Evolutionary conservation across 2,113 vertebrate species (phyloP).

Genomic region (Pholis gunnellus): DNA sequence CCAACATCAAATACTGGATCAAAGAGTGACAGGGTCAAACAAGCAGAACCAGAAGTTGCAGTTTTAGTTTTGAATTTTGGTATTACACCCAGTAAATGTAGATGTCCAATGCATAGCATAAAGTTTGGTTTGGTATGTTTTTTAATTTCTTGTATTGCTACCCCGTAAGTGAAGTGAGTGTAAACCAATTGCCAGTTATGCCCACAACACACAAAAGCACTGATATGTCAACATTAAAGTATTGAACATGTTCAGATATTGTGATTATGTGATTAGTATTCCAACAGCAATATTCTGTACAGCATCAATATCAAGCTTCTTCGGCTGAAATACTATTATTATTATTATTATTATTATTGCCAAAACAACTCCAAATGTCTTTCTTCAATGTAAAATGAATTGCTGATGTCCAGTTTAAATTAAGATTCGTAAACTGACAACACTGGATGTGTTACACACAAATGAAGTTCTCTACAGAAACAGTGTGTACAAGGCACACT

Average conservation of each 20-base stretch:
- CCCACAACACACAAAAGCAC: constrained; percentile 58
- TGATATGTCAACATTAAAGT: constrained; percentile 72
- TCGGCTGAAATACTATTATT: constrained; percentile 54
- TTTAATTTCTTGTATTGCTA: constrained; percentile 72
- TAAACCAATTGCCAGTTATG: constrained; percentile 63
- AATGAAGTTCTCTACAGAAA: constrained; percentile 61
- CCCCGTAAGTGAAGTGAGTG: constrained; percentile 45
- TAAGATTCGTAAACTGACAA: constrained; percentile 32
- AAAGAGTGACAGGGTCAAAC: constrained; percentile 53
- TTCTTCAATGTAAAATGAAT: constrained; percentile 35
- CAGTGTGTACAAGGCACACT: constrained; percentile 76
- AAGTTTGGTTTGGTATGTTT: constrained; percentile 76
- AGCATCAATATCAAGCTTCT: constrained; percentile 62
- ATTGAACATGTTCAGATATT: constrained; percentile 52
- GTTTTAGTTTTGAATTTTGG: constrained; percentile 62
- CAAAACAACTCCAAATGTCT: constrained; percentile 48
- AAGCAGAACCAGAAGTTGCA: constrained; percentile 41
- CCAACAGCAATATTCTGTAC: constrained; percentile 61
- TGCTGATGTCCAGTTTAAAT: constrained; percentile 52
- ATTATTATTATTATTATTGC: constrained; percentile 76
- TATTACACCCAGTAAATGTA: constrained; percentile 57
- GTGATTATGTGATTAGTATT: constrained; percentile 45
- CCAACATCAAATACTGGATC: constrained; percentile 54
- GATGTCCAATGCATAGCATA: constrained; percentile 76
- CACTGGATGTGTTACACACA: constrained; percentile 54